Evolutionary conservation across 2,888 invertebrate genomes (phyloP).

Genomic region (Ceriagrion tenellum): DNA sequence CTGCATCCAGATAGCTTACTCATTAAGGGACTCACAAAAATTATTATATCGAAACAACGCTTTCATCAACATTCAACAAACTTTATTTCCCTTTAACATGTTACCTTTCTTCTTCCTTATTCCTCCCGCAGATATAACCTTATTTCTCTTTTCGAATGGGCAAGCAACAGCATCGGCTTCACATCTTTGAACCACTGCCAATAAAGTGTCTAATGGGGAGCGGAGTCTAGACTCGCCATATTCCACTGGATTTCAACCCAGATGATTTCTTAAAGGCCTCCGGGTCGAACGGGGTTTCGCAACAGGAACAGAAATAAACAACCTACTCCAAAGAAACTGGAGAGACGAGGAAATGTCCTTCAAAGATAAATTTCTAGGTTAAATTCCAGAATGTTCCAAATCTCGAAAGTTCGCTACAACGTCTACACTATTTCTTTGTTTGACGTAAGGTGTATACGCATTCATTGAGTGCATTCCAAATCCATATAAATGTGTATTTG

Average conservation of each 20-base stretch:
- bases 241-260: not conserved
- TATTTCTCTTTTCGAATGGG: not conserved
- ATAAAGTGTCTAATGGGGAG: not conserved
- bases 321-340: not conserved
- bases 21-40: no score
- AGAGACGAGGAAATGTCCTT: not conserved
- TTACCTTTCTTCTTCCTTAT: not conserved
- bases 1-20: not conserved
- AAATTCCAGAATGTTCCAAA: no score
- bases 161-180: not conserved
- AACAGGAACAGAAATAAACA: not conserved
- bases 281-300: not conserved
- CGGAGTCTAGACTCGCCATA: not conserved
- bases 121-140: not conserved
- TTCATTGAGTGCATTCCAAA: no score
- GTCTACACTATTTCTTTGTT: no score
- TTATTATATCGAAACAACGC: not conserved
- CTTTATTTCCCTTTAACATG: not conserved
- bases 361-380: not conserved
- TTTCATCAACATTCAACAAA: not conserved
- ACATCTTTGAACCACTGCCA: not conserved
- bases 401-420: no score
- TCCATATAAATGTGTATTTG: no score
- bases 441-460: no score
- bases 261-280: not conserved